Evolutionary conservation across 2,888 invertebrate genomes (phyloP).

Genomic region (Andrena trimmerana): DNA sequence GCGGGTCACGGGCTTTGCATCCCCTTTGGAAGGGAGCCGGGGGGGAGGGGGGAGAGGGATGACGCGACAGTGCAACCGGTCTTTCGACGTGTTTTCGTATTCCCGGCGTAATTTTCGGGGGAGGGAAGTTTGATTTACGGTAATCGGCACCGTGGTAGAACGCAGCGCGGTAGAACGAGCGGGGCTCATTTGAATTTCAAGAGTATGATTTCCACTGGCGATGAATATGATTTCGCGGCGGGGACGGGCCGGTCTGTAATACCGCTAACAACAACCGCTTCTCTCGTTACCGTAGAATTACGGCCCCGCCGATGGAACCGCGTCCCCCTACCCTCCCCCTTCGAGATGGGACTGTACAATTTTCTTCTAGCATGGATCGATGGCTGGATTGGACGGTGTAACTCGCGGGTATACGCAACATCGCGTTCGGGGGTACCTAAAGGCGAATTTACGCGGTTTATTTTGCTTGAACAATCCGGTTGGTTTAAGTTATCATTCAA

Average conservation of each 20-base stretch:
- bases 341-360: slow-evolving; percentile 29
- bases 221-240: slow-evolving; percentile 45
- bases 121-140: slow-evolving; percentile 33
- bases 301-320: slow-evolving; percentile 8
- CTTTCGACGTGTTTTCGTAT: slow-evolving; percentile 11
- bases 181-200: slow-evolving; percentile 53
- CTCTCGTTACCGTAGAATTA: slow-evolving; percentile 46
- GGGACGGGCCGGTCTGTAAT: slow-evolving; percentile 27
- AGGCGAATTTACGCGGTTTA: too few species aligned
- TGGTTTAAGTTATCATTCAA: too few species aligned
- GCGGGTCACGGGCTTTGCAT: slow-evolving; percentile 48
- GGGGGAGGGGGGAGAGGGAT: background rate
- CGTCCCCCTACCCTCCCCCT: background rate
- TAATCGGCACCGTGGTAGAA: slow-evolving; percentile 35
- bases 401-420: background rate
- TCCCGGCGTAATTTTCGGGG: slow-evolving; percentile 29
- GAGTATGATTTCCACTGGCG: slow-evolving; percentile 40
- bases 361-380: slow-evolving; percentile 29
- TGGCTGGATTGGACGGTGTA: background rate
- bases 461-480: too few species aligned
- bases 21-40: background rate
- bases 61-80: background rate
- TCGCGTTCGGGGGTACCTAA: too few species aligned
- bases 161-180: slow-evolving; percentile 22
- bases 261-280: slow-evolving; percentile 44